Base-by-base conservation (phyloP, 2,113 vertebrate species). In the Pyxicephalus adspersus region DNA sequence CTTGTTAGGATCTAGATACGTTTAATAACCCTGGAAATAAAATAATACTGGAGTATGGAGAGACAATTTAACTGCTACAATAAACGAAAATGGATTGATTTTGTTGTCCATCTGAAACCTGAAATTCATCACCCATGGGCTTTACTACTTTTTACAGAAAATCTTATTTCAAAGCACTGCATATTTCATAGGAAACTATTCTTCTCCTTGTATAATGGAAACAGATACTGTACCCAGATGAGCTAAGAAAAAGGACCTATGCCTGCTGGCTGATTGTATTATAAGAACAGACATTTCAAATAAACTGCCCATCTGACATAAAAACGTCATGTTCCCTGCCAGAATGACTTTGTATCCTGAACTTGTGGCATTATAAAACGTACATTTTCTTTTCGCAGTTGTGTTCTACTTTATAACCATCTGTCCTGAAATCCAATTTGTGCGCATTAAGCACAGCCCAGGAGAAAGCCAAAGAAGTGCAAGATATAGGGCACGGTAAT, bases 381-480 rank as follows among this genome's bases (percentile, higher is more conserved):
- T 26, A 1, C 55, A 2, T 7, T 19, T 51, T 50, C 38, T 65
- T 63, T 28, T 34, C 2, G 23, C 34, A 63, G 45, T n/a, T 61
- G 73, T 63, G 55, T 34, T 58, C 55, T 9, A 22, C 17, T 60
- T 58, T 6, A 28, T 23, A 58, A 63, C 57, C 73, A 76, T 76
- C 73, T 76, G 73, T 28, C 73, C 18, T 2, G 5, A 74, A 76
- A 76, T 61, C 58, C 58, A 76, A 76, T 76, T 63, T 63, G 34
- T 5, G 31, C 17, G 19, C 73, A 76, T 19, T 76, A 63, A 64
- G 11, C 63, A 15, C 15, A 31, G 19, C 63, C 28, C 15, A 31
- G 17, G 63, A 65, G 63, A 20, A 19, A 65, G 63, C 63, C 29
- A 65, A 28, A 38, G 71, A 60, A 22, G 34, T 45, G 22, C 20